phyloP scores from a whole-genome alignment of 2,888 invertebrate species.

The Drosophila setosimentum region DNA sequence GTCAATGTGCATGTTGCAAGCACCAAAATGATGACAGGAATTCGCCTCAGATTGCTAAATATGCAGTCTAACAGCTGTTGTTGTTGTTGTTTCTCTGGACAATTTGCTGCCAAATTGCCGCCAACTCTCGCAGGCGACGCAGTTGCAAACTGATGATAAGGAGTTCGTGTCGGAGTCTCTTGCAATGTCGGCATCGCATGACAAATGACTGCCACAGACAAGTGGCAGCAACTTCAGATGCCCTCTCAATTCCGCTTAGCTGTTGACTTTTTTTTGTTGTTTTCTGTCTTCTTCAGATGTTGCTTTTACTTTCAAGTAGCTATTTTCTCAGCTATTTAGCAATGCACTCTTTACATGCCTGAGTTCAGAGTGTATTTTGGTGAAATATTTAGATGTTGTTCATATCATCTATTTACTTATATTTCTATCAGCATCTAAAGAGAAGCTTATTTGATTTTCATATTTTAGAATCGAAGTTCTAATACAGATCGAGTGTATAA shows the following conservation, averaged over 20 bases:
- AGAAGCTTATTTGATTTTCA: not conserved
- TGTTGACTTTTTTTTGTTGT: not conserved
- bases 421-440: not conserved
- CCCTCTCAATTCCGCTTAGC: constrained; percentile 18
- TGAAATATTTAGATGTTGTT: not conserved
- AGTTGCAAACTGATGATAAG: constrained; percentile 18
- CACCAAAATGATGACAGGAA: constrained; percentile 66
- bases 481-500: not conserved
- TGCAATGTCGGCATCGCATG: constrained; percentile 64
- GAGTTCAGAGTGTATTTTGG: not conserved
- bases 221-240: constrained; percentile 62
- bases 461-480: not conserved
- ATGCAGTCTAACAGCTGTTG: constrained; percentile 58
- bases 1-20: constrained; percentile 59
- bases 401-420: not conserved
- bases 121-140: constrained; percentile 71
- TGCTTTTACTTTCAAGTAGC: constrained; percentile 59
- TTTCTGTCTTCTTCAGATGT: constrained; percentile 13
- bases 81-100: constrained; percentile 21
- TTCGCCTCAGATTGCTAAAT: constrained; percentile 64
- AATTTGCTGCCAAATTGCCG: constrained; percentile 72
- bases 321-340: constrained; percentile 39
- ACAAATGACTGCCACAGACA: constrained; percentile 66
- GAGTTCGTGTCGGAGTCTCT: constrained; percentile 33
- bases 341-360: constrained; percentile 9